Evolutionary conservation across 2,797 vertebrate species (phyloP), one percentile per base, ranked within the genome.

Genomic region (Alcedo atthis): DNA sequence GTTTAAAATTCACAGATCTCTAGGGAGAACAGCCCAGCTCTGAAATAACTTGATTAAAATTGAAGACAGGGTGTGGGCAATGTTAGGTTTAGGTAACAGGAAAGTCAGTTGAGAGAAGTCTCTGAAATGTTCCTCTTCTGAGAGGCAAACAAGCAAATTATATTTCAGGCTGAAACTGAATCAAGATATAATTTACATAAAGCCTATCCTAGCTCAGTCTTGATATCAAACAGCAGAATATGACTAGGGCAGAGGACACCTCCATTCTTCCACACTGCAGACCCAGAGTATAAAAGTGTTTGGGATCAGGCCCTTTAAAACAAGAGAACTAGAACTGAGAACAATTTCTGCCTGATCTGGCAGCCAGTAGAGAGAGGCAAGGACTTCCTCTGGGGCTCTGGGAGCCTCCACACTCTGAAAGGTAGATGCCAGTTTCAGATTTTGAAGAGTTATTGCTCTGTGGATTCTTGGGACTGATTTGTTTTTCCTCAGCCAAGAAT

Each of bases 401-500:
- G 83, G 75, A 86, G 25, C 24, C 40, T 45, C 11, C 6, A 8
- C 10, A 5, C 35, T n/a, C 69, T 4, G 15, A 71, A 77, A 87
- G 78, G 59, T 79, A 89, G 30, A 43, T 16, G 66, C 19, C 51
- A 54, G 22, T 32, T 79, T 67, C 77, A 91, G 37, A 70, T 54
- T 89, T 80, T 85, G 58, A 81, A 63, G 67, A 87, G 24, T 59
- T 81, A 61, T 13, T 40, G 62, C 80, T 66, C 48, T 33, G 6
- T 10, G 30, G 37, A 69, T 74, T 37, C 28, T 74, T 14, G 46
- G 37, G 37, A 79, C 45, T 9, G 43, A 69, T 57, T 43, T 53
- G 45, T 54, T 87, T 74, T 73, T 70, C 77, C 77, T 85, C 92
- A 55, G 85, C 71, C 63, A 90, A 76, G 61, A 87, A 81, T 30